Base-by-base conservation (phyloP, 1,140 invertebrate species). In the Papilio polyxenes region DNA sequence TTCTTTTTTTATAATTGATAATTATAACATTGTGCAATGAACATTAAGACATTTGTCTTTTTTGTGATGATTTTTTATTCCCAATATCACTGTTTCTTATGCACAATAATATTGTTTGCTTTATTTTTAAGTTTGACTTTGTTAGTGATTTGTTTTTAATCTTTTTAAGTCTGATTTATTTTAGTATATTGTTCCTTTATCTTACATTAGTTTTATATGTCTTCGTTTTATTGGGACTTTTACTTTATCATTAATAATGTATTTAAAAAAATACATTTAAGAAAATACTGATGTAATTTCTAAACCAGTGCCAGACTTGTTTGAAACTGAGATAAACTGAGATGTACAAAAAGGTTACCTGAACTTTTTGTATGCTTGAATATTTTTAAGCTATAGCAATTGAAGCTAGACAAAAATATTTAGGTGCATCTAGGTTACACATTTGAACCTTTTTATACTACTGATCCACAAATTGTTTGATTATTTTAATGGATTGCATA, bases 291-390 rank as follows among this genome's bases (percentile, higher is more conserved):
- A 31, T 65, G 9, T 65, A 65, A 65, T 65, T 62, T 23, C 31
- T 40, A 49, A 69, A 80, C 20, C 76, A 79, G 78, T 80, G 78
- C 72, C 81, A 82, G 81, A 49, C 53, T 69, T 5, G 75, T 81
- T 56, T 75, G 49, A 62, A 48, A 48, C 56, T 59, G 83, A 84
- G 84, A 83, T 84, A 83, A 86, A n/a, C n/a, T n/a, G n/a, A 87
- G 84, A 88, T 90, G 91, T 93, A 93, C 92, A 93, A 93, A 93
- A 89, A 92, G 89, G 87, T 91, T 92, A 92, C 91, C 92, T 92
- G 90, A 91, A 87, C 85, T 92, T 89, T 91, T 88, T 89, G 81
- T 87, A 81, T 89, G 87, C 86, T 86, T 85, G 82, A 82, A 53
- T 83, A 72, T 83, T 84, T 86, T 20, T 65, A 82, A 82, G 77